Base-by-base conservation (phyloP, 2,888 invertebrate genomes). In the Standfussiana lucernea region DNA sequence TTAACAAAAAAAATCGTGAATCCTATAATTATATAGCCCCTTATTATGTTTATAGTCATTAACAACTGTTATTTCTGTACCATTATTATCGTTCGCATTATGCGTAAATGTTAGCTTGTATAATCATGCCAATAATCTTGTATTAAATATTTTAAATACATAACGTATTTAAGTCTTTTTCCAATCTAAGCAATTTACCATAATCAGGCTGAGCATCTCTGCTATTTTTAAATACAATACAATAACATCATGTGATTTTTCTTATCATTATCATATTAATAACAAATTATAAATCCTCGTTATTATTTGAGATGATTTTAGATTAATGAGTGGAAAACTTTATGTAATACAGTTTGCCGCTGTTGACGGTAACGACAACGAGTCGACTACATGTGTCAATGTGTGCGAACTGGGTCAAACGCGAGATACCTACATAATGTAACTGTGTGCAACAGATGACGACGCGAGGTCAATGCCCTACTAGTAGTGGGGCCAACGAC, bases 391-490 rank as follows among this genome's bases (percentile, higher is more conserved):
- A 81, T 75, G 66, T 90, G 89, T 90, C 86, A 80, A 86, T 91
- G 92, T 92, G 88, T 91, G 92, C 89, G 83, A 93, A 91, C 89
- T 93, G 83, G 94, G 94, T 93, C 93, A 93, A 91, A 91, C 89
- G 88, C 88, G 89, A 91, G 91, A 90, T 90, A 90, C 83, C 88
- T 83, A 88, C 80, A 88, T 82, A 88, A 84, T 88, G 89, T 86
- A 85, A 89, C 88, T 92, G 91, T 92, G 91, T 92, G 92, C 90
- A 92, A 92, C 94, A 94, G 93, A 94, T 94, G 95, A 93, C 92
- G 89, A 75, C 83, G 73, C 74, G 85, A 90, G 94, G 92, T 94
- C 94, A 91, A 90, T 90, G 93, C 87, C 93, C 94, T 88, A 81
- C 75, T 86, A 81, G 87, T 81, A 89, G 84, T 88, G 89, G 86